Conservation (phyloP, 2,113 vertebrate genomes). For the Bubo scandiacus region DNA sequence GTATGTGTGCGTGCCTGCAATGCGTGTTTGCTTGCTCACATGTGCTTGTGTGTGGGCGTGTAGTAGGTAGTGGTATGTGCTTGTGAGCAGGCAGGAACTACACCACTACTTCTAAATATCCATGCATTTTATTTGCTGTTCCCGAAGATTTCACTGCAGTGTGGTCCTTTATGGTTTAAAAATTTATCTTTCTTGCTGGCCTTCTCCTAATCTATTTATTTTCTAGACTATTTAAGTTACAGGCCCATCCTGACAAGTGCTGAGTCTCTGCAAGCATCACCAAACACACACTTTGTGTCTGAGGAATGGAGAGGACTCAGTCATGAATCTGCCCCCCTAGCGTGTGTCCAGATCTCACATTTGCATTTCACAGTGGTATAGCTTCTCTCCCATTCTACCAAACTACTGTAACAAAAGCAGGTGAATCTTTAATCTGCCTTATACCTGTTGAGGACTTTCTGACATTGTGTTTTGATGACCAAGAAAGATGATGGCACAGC, state of each 20-base stretch:
- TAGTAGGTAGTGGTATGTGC: not conserved
- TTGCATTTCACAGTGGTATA: no score
- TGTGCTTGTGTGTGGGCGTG: not conserved
- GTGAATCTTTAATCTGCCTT: not conserved
- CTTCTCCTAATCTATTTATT: not conserved
- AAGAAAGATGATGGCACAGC: not conserved
- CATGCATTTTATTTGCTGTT: rapidly evolving
- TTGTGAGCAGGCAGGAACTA: not conserved
- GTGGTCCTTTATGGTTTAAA: not conserved
- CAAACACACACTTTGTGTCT: not conserved
- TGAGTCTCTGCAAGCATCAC: not conserved
- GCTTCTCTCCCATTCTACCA: not conserved
- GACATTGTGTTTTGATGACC: not conserved
- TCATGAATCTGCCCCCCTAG: not conserved
- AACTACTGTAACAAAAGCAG: not conserved
- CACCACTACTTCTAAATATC: not conserved
- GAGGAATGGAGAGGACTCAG: not conserved
- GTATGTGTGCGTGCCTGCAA: not conserved
- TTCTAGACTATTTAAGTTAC: not conserved
- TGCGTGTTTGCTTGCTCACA: not conserved
- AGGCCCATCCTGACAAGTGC: not conserved
- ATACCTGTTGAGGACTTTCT: rapidly evolving
- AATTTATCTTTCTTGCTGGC: rapidly evolving
- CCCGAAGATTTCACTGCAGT: not conserved
- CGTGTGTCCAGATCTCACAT: not conserved